Conservation (phyloP, 30 jellyfish, hydroid and myxozoan species). For the Hydractinia echinata region DNA sequence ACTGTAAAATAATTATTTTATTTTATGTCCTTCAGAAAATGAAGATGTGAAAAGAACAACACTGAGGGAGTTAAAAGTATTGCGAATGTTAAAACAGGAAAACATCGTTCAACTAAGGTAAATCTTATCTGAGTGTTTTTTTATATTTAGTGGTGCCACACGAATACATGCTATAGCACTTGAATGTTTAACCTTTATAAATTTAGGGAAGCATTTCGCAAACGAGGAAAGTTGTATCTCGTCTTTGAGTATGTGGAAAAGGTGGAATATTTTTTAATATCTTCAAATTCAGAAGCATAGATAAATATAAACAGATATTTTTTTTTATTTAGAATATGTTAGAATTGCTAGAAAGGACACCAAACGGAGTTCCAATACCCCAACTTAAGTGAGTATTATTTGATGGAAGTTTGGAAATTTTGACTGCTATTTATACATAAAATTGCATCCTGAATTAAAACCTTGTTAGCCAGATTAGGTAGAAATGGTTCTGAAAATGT, state of each 20-base stretch:
- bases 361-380: slow-evolving; percentile 71
- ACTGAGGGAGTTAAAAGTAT: slow-evolving; percentile 67
- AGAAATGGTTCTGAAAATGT: no score
- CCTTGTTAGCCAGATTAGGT: no score
- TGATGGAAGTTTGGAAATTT: no score
- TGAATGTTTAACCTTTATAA: background rate
- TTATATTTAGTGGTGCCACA: no score
- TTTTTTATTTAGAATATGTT: slow-evolving; percentile 62
- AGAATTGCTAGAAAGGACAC: slow-evolving; percentile 62
- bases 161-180: background rate
- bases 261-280: slow-evolving; percentile 23
- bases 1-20: background rate
- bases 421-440: no score
- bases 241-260: slow-evolving; percentile 89
- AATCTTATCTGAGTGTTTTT: background rate
- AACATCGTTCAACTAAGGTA: slow-evolving; percentile 77
- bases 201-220: slow-evolving; percentile 81
- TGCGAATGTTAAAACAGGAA: slow-evolving; percentile 90
- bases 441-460: no score
- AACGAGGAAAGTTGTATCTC: slow-evolving; percentile 72
- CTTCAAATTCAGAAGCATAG: background rate
- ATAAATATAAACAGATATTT: background rate
- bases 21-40: slow-evolving; percentile 32
- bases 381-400: slow-evolving; percentile 46
- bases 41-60: slow-evolving; percentile 82